Evolutionary conservation across 2,113 vertebrate genomes (phyloP).

Genomic region (Rhinolophus ferrumequinum): DNA sequence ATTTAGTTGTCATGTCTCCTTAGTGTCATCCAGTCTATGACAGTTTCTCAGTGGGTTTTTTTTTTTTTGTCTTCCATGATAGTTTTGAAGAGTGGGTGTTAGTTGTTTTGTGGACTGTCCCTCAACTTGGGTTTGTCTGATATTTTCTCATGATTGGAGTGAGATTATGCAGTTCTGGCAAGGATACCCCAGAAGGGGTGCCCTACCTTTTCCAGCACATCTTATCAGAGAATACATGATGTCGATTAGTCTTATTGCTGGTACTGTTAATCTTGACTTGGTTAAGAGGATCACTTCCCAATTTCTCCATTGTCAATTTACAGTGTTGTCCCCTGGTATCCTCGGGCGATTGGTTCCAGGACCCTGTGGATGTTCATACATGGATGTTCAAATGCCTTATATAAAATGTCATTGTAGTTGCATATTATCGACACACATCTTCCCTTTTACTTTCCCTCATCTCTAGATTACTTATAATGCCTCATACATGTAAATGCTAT

Average conservation of each 20-base stretch:
- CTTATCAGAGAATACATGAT: neutral
- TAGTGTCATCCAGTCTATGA: neutral
- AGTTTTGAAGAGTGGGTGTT: neutral
- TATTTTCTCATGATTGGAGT: neutral
- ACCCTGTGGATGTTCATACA: neutral
- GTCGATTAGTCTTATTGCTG: neutral
- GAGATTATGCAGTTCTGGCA: neutral
- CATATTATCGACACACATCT: neutral
- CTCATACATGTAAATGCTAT: no score
- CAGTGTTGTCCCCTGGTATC: neutral
- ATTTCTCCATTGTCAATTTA: conserved; percentile 7
- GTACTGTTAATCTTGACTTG: neutral
- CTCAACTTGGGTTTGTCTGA: neutral
- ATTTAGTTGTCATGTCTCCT: neutral
- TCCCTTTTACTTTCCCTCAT: neutral
- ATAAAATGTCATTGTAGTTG: neutral
- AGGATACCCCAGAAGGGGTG: neutral
- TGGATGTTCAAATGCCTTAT: neutral
- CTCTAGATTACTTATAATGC: no score
- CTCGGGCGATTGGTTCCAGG: neutral
- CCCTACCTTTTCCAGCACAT: neutral
- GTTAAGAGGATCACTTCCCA: neutral
- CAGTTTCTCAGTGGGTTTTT: neutral
- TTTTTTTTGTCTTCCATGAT: neutral
- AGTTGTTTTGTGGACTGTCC: conserved; percentile 32